phyloP scores from a whole-genome alignment of 2,888 invertebrate species.

The Callimorpha dominula region DNA sequence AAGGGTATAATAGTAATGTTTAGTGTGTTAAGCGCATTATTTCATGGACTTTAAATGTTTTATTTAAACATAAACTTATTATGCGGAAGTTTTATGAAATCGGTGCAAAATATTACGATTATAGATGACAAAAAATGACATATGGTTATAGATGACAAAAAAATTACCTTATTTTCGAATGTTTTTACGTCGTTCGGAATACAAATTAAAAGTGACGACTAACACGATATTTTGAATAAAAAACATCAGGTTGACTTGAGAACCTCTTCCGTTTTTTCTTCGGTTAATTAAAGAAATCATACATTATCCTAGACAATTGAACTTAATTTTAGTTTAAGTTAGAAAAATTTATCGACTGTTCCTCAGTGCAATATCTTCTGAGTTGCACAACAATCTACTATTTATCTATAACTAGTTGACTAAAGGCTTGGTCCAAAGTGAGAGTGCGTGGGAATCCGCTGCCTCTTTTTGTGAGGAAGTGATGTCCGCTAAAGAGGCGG shows the following conservation, averaged over 20 bases:
- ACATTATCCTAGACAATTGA: neutral
- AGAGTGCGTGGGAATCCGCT: no score
- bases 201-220: neutral
- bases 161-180: neutral
- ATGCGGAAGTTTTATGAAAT: neutral
- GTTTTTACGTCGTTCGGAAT: neutral
- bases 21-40: slow-evolving; percentile 1
- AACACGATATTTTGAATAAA: neutral
- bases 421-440: no score
- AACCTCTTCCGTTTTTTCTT: no score
- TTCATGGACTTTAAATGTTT: neutral
- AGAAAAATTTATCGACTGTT: neutral
- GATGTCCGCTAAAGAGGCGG: no score
- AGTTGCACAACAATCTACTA: neutral
- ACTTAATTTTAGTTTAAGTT: neutral
- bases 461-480: no score
- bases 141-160: no score
- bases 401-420: neutral
- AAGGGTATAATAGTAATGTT: slow-evolving; percentile 19
- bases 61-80: neutral
- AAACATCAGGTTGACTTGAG: no score
- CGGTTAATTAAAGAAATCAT: no score
- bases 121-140: neutral
- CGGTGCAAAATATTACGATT: neutral
- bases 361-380: neutral